Base-by-base conservation (phyloP, 2,113 vertebrate species). In the Atlantisia rogersi region DNA sequence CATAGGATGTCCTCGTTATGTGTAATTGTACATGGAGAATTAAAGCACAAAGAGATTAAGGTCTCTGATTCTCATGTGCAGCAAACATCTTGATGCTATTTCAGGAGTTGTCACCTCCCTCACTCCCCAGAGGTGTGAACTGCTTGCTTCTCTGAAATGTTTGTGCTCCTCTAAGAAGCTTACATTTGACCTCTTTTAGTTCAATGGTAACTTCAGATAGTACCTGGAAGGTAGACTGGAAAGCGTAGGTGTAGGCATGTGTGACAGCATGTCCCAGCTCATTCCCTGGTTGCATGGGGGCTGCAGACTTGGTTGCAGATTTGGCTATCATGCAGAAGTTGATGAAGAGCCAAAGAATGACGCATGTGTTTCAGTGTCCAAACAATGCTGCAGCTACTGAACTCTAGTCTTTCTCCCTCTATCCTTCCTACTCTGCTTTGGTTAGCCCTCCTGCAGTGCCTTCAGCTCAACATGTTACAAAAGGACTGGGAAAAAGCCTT, bases 1-100 rank as follows among this genome's bases (percentile, higher is more conserved):
- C 17, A 16, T 19, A 52, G 17, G 24, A 32, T 59, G n/a, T 56
- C 22, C 32, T 68, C 0, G 0, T 64, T 60, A 22, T 2, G 4
- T 32, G 16, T 19, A 64, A 13, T 39, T 17, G 1, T 21, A 65
- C 64, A 19, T 25, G 40, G 28, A 83, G 21, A 83, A 80, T 53
- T 65, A 13, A 88, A 76, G 5, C 31, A 55, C 16, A 67, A 53
- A 50, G 10, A 16, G 2, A 24, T 59, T 46, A 88, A 44, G 35
- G 50, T 3, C 13, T 77, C 22, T 46, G 58, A 40, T 8, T 75
- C 10, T 68, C 21, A 40, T 6, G 5, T 58, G 52, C 39, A 58
- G 48, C 58, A 84, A 70, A 32, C 12, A 39, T 29, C 40, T 59
- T 55, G 32, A 26, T 1, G 3, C 5, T n/a, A 10, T 46, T 85